Evolutionary conservation across 2,888 invertebrate species (phyloP).

Genomic region (Erannis defoliaria): DNA sequence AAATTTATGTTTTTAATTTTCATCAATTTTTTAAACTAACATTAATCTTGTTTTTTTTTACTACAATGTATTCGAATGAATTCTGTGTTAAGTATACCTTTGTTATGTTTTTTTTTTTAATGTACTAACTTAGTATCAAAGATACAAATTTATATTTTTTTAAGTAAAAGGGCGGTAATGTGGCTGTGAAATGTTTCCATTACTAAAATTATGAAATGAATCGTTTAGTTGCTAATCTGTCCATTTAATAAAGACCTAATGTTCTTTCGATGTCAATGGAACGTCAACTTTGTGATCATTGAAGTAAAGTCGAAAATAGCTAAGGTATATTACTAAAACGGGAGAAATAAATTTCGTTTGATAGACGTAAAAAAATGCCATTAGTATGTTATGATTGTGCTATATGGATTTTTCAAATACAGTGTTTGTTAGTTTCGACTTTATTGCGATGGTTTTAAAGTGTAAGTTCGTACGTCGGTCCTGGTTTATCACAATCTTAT

Average conservation of each 20-base stretch:
- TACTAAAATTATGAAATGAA: constrained; percentile 38
- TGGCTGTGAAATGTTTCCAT: constrained; percentile 62
- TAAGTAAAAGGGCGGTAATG: constrained; percentile 23
- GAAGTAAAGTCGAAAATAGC: not conserved
- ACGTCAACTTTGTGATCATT: not conserved
- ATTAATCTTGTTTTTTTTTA: not conserved
- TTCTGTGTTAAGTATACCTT: constrained; percentile 22
- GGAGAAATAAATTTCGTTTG: no score
- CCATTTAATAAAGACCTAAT: not conserved
- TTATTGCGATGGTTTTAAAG: not conserved
- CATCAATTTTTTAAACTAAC: not conserved
- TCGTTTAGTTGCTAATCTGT: constrained; percentile 30
- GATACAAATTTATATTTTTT: constrained; percentile 35
- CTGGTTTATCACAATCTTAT: no score
- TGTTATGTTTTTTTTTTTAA: constrained; percentile 30
- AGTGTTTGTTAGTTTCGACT: not conserved
- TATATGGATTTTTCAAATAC: no score
- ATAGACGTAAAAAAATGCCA: no score
- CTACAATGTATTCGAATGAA: constrained; percentile 27
- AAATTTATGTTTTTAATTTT: no score
- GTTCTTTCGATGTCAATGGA: not conserved
- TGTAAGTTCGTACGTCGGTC: not conserved
- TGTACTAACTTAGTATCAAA: constrained; percentile 40
- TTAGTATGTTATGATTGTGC: no score
- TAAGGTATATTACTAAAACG: not conserved